Percentiles rank a stretch among this genome's conserved stretches.
Conservation (phyloP, 2,113 vertebrate species). For the Trinectes maculatus region DNA sequence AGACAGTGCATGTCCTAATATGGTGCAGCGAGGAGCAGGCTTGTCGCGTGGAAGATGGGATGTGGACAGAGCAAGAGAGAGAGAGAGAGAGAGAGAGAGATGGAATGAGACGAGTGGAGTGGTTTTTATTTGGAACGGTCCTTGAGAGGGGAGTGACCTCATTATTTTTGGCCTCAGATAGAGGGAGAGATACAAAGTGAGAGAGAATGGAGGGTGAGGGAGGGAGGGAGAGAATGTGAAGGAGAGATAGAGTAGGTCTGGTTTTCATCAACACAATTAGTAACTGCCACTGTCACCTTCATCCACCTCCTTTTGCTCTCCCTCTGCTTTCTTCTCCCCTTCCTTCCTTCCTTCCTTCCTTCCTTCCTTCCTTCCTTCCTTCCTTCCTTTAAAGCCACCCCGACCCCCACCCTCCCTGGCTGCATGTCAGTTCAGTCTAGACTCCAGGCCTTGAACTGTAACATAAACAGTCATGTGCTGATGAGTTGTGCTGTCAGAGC, state of each 20-base stretch:
- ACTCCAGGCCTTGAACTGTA: slow-evolving; percentile 14
- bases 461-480: slow-evolving; percentile 22
- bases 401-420: neutral
- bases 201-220: slow-evolving; percentile 26
- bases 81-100: slow-evolving; percentile 44
- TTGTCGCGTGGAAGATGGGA: slow-evolving; percentile 76
- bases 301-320: slow-evolving; percentile 38
- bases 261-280: slow-evolving; percentile 74
- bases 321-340: slow-evolving; percentile 13
- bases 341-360: neutral
- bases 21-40: slow-evolving; percentile 65
- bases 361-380: slow-evolving; percentile 4
- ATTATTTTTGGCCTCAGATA: slow-evolving; percentile 71
- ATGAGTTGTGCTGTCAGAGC: slow-evolving; percentile 13
- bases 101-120: slow-evolving; percentile 54
- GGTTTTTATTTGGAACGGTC: slow-evolving; percentile 73
- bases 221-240: slow-evolving; percentile 61
- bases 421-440: slow-evolving; percentile 20
- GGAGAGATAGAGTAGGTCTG: slow-evolving; percentile 75
- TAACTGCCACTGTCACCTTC: slow-evolving; percentile 65
- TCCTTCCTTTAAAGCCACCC: neutral
- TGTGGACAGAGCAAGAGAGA: slow-evolving; percentile 58
- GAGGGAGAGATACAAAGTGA: slow-evolving; percentile 29
- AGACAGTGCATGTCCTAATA: slow-evolving; percentile 72
- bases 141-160: slow-evolving; percentile 79